These are phyloP conservation scores for Metellina segmentata DNA, from an alignment of 2,888 invertebrate genomes.

Conservation along the genomic window DNA sequence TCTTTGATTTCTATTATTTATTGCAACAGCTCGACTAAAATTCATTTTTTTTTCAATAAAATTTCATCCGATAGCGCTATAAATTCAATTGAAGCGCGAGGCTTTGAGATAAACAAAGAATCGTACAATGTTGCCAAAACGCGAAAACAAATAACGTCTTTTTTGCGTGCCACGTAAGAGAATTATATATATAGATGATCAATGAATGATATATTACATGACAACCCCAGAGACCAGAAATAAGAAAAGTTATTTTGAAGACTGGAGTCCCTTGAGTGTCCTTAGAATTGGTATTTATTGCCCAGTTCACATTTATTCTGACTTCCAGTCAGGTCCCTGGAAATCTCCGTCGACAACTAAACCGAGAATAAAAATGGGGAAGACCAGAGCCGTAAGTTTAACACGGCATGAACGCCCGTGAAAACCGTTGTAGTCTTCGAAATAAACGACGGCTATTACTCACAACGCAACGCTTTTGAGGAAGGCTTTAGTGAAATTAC, in stretches of 20 bases:
- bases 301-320: not conserved
- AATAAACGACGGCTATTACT: conserved; percentile 50
- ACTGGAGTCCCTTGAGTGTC: conserved; percentile 4
- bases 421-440: conserved; percentile 25
- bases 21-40: no score
- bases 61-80: no score
- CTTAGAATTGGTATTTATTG: conserved; percentile 30
- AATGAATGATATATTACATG: conserved; percentile 11
- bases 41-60: no score
- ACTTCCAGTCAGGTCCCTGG: not conserved
- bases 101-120: no score
- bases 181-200: no score
- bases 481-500: conserved; percentile 40
- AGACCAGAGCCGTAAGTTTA: conserved; percentile 14
- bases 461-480: conserved; percentile 28
- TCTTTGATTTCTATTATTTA: no score
- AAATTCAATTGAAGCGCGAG: no score
- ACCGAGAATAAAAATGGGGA: conserved; percentile 29
- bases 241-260: conserved; percentile 2
- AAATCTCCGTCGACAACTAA: conserved; percentile 33
- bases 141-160: no score
- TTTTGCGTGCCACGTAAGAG: no score
- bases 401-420: conserved; percentile 24
- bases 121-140: no score
- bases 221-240: not conserved